Percentiles rank a stretch among this genome's conserved stretches.
These are phyloP conservation scores for Tachystola acroxantha DNA, from an alignment of 2,888 invertebrate species.

Conservation along the genomic window DNA sequence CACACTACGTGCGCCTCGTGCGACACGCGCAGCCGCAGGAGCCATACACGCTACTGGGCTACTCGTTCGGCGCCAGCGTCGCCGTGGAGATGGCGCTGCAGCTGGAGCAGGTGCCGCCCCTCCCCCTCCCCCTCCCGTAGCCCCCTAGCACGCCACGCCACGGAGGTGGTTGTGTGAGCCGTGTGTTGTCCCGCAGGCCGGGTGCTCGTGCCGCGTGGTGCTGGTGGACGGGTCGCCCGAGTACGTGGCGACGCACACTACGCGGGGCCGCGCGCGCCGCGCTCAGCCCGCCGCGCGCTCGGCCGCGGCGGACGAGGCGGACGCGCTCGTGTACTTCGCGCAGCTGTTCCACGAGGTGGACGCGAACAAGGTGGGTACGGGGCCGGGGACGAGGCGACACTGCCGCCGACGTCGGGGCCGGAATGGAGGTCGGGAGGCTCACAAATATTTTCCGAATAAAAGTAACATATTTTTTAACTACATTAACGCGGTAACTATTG, in stretches of 20 bases:
- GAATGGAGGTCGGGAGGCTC: too few species aligned
- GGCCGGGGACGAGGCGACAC: background rate
- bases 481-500: too few species aligned
- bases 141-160: too few species aligned
- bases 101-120: conserved; percentile 77
- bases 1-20: conserved; percentile 85
- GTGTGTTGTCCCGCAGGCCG: conserved; percentile 45
- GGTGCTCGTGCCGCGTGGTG: conserved; percentile 80
- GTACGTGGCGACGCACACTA: conserved; percentile 87
- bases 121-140: background rate
- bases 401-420: too few species aligned
- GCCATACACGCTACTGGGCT: conserved; percentile 94
- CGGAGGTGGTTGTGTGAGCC: too few species aligned
- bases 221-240: conserved; percentile 95
- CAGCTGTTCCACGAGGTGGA: conserved; percentile 88
- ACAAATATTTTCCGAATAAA: too few species aligned
- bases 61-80: conserved; percentile 96
- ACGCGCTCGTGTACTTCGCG: conserved; percentile 90
- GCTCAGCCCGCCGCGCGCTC: conserved; percentile 54
- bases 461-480: too few species aligned
- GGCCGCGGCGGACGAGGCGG: conserved; percentile 80
- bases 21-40: conserved; percentile 86
- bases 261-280: conserved; percentile 79
- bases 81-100: conserved; percentile 96
- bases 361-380: conserved; percentile 66